phyloP scores from a whole-genome alignment of 2,113 vertebrate genomes.

The Ranitomeya variabilis region DNA sequence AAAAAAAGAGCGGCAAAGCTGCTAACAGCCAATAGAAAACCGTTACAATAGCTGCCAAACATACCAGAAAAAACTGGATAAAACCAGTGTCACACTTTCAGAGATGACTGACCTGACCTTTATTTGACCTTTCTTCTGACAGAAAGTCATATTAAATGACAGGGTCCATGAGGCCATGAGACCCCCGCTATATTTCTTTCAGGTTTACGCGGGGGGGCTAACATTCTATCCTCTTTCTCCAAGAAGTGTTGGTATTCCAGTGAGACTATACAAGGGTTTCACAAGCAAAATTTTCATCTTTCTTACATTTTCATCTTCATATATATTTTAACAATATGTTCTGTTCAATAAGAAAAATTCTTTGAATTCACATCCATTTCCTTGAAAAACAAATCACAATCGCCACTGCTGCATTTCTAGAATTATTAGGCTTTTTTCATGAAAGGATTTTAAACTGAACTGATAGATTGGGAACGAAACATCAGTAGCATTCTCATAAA shows the following conservation, averaged over 20 bases:
- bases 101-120: too few relatives aligned
- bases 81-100: too few relatives aligned
- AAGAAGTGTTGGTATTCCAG: not conserved
- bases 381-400: not conserved
- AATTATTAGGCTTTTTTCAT: not conserved
- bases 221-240: not conserved
- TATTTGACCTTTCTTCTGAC: too few relatives aligned
- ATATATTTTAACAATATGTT: not conserved
- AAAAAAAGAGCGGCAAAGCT: too few relatives aligned
- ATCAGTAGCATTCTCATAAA: not conserved
- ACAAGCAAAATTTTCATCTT: not conserved
- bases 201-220: too few relatives aligned
- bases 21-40: too few relatives aligned
- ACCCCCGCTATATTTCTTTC: too few relatives aligned
- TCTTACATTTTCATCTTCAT: not conserved
- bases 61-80: too few relatives aligned
- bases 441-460: not conserved
- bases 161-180: too few relatives aligned
- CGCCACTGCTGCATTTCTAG: not conserved
- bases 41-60: too few relatives aligned
- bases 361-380: not conserved
- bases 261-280: not conserved
- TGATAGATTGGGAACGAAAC: conserved; percentile 34
- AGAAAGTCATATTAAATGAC: too few relatives aligned
- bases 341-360: not conserved